Evolutionary conservation across 2,113 vertebrate genomes (phyloP).

Genomic region (Notarius quadriscutis): DNA sequence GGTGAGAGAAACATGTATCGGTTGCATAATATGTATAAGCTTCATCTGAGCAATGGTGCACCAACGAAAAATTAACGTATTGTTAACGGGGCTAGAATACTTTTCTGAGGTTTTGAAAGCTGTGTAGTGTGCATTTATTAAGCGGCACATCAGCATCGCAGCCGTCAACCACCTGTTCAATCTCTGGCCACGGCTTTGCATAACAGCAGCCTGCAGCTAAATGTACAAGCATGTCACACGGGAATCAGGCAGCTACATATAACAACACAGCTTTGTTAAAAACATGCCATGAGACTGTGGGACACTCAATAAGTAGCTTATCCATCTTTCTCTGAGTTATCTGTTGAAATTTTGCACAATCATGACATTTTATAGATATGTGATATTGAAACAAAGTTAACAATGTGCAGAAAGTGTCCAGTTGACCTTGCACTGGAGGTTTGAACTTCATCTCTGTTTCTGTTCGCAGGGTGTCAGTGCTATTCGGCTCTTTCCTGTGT

Average conservation of each 20-base stretch:
- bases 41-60: too few relatives aligned
- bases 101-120: too few relatives aligned
- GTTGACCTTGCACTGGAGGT: neutral
- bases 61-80: too few relatives aligned
- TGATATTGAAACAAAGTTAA: neutral
- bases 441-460: neutral
- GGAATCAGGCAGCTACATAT: neutral
- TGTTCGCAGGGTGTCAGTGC: slow-evolving; percentile 82
- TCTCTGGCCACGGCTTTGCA: too few relatives aligned
- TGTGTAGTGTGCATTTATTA: too few relatives aligned
- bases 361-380: neutral
- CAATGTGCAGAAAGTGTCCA: neutral
- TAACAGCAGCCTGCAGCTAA: too few relatives aligned
- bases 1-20: too few relatives aligned
- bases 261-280: neutral
- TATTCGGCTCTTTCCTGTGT: slow-evolving; percentile 90
- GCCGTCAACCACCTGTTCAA: too few relatives aligned
- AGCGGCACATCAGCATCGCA: too few relatives aligned
- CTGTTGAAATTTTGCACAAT: neutral
- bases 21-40: too few relatives aligned
- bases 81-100: too few relatives aligned
- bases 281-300: neutral
- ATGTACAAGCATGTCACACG: neutral
- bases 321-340: neutral
- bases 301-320: neutral